phyloP scores from a whole-genome alignment of 2,888 invertebrate genomes.

The Cataglyphis livida region DNA sequence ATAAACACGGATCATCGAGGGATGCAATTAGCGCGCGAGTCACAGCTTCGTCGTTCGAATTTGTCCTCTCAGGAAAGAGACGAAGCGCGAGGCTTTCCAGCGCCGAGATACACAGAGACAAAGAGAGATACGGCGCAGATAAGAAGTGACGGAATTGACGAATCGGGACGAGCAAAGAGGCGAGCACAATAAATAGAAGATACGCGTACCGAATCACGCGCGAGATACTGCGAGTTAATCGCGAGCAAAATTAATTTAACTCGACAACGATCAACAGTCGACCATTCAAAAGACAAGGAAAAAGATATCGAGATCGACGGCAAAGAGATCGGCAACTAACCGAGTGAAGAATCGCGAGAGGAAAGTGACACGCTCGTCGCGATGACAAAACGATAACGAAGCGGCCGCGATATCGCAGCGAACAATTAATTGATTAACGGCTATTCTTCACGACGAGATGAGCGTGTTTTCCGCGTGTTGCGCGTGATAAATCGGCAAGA shows the following conservation, averaged over 20 bases:
- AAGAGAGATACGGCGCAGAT: conserved; percentile 21
- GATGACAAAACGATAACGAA: conserved; percentile 58
- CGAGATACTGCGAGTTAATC: conserved; percentile 61
- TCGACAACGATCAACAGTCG: conserved; percentile 59
- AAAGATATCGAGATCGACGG: background rate
- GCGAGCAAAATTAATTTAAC: conserved; percentile 72
- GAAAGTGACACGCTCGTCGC: conserved; percentile 55
- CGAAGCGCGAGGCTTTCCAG: conserved; percentile 4
- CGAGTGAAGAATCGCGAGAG: conserved; percentile 43
- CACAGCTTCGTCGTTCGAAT: background rate
- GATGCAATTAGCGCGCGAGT: background rate
- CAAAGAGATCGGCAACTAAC: background rate
- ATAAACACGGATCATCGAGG: background rate
- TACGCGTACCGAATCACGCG: background rate
- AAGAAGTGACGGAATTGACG: conserved; percentile 27
- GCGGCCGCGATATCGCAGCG: background rate
- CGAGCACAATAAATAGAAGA: background rate
- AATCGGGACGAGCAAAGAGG: conserved; percentile 25
- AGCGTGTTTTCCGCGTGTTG: conserved; percentile 36
- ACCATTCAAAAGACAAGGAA: background rate
- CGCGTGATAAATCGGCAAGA: conserved; percentile 54
- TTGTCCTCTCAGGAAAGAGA: background rate
- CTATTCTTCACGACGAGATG: conserved; percentile 30
- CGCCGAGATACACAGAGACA: conserved; percentile 1
- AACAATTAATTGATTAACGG: conserved; percentile 44